A percentile compares a stretch with the other conserved stretches of the same genome.
phyloP scores from a whole-genome alignment of 2,888 invertebrate species.

The Adela reaumurella region DNA sequence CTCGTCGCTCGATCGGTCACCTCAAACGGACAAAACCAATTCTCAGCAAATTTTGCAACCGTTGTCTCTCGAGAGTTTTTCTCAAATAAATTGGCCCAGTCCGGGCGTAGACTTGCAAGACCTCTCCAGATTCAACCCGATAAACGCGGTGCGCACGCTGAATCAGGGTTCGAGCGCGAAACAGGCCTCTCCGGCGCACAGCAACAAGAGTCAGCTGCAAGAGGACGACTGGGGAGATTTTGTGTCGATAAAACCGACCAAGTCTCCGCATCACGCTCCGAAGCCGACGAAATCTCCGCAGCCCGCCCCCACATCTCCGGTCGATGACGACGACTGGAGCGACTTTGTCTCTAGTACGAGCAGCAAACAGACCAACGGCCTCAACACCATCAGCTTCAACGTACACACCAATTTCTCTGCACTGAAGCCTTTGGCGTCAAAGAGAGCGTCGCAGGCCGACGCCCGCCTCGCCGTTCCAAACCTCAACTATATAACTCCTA shows the following conservation, averaged over 20 bases:
- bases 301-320: conserved; percentile 25
- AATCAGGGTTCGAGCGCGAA: conserved; percentile 39
- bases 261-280: conserved; percentile 15
- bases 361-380: conserved; percentile 39
- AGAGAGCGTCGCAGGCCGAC: conserved; percentile 22
- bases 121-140: conserved; percentile 46
- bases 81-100: conserved; percentile 62
- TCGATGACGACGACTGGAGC: conserved; percentile 49
- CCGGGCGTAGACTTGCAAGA: conserved; percentile 54
- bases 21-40: conserved; percentile 15
- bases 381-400: conserved; percentile 46
- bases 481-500: conserved; percentile 46
- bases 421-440: conserved; percentile 26
- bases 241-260: conserved; percentile 47
- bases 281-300: conserved; percentile 13
- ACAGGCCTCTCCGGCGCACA: conserved; percentile 30
- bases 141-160: conserved; percentile 41
- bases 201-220: conserved; percentile 21
- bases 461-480: conserved; percentile 37
- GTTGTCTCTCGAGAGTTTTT: conserved; percentile 44
- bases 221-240: conserved; percentile 64
- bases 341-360: conserved; percentile 47
- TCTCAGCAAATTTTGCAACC: conserved; percentile 42
- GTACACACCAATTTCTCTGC: conserved; percentile 41
- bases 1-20: conserved; percentile 8